A percentile compares a stretch with the other conserved stretches of the same genome.
Conservation (phyloP, 2,113 vertebrate genomes). For the Nannospalax galili region DNA sequence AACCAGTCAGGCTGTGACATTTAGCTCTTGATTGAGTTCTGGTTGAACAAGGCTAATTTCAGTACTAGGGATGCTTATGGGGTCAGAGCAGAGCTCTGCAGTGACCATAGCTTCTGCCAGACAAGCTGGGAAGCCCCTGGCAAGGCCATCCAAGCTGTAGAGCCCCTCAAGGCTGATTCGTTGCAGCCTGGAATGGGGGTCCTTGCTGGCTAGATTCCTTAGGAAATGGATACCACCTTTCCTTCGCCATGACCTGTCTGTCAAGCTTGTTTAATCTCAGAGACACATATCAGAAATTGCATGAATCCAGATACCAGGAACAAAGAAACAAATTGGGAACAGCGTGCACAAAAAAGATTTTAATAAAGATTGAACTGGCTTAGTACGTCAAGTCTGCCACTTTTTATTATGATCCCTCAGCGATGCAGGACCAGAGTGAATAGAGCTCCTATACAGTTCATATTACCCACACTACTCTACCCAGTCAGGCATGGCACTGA, state of each 20-base stretch:
- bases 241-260: rapidly evolving
- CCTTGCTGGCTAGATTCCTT: background rate
- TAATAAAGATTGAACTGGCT: slow-evolving; percentile 77
- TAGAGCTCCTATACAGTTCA: background rate
- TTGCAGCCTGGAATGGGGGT: rapidly evolving
- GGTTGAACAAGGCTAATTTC: background rate
- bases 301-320: slow-evolving; percentile 32
- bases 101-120: background rate
- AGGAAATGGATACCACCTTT: background rate
- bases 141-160: rapidly evolving
- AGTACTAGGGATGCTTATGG: background rate
- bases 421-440: background rate
- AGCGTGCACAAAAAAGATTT: slow-evolving; percentile 57
- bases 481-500: background rate
- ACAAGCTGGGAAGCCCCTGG: rapidly evolving
- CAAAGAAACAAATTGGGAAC: slow-evolving; percentile 67
- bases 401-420: slow-evolving; percentile 47
- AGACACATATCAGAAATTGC: slow-evolving; percentile 22
- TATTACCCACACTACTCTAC: rapidly evolving
- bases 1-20: background rate
- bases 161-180: rapidly evolving
- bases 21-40: background rate
- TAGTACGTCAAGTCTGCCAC: background rate
- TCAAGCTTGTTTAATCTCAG: background rate
- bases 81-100: background rate